Evolutionary conservation across 2,888 invertebrate genomes (phyloP), one percentile per base, ranked within the genome.

Genomic region (Amblyteles armatorius): DNA sequence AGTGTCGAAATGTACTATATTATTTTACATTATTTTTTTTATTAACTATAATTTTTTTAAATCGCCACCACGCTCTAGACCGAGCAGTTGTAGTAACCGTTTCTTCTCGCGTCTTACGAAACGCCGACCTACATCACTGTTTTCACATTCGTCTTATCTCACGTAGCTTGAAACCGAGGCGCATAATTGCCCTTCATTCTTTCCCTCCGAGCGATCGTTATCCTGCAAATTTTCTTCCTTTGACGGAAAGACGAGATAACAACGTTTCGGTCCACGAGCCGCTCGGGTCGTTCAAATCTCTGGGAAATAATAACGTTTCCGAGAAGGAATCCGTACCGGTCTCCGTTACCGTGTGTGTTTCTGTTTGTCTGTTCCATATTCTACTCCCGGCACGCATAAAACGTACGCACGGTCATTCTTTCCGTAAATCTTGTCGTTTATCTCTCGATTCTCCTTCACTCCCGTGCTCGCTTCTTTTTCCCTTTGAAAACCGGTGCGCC

Each of bases 101-200:
- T 57, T 57, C 9, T 22, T 55, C 57, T 26, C 57, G 3, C 57
- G 9, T 7, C 9, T 57, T 26, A 57, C 11, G 11, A 26, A 29
- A 71, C 52, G n/a, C 33, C 29, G 69, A 69, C 50, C 69, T 50
- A 50, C 29, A 69, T 69, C 69, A 52, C 71, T 71, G n/a, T 71
- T 52, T 71, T 26, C 52, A 19, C 52, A 29, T 48, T 52, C 33
- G 7, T 52, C 44, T 9, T 16, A 29, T 9, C 52, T 29, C 71
- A 7, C 50, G 29, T 13, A 22, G 11, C 13, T 9, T 22, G 9
- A 11, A 57, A 9, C 11, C 22, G 11, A 26, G 11, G 13, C 11
- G 3, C 26, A 26, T 57, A 26, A 57, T 57, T 57, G 3, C 19
- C 57, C 9, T 57, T 57, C 57, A 16, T 68, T 16, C 11, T 44